phyloP scores from a whole-genome alignment of 2,113 vertebrate species.

The Brachyhypopomus gauderio region DNA sequence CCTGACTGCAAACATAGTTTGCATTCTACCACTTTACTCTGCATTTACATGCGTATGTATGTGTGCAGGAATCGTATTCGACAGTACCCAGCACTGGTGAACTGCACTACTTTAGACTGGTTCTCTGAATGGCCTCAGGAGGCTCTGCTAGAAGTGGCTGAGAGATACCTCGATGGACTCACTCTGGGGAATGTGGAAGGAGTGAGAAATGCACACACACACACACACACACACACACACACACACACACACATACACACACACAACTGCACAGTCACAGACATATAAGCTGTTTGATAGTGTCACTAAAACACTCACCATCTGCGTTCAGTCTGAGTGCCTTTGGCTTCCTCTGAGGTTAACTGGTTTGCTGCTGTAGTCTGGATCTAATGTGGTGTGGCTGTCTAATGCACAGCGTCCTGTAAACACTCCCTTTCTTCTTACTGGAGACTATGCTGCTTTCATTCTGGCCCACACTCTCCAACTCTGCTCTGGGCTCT shows the following conservation, averaged over 20 bases:
- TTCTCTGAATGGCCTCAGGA: slow-evolving; percentile 88
- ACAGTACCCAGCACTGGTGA: slow-evolving; percentile 87
- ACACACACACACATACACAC: slow-evolving; percentile 12
- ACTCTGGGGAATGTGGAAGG: slow-evolving; percentile 75
- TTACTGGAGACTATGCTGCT: not conserved
- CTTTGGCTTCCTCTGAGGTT: slow-evolving; percentile 2
- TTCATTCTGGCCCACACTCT: not conserved
- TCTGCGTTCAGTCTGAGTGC: not conserved
- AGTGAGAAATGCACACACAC: slow-evolving; percentile 65
- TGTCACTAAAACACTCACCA: not conserved
- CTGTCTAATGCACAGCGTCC: not conserved
- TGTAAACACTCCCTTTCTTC: not conserved
- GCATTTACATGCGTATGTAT: slow-evolving; percentile 11
- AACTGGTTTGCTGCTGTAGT: not conserved
- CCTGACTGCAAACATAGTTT: not conserved
- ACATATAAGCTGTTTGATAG: not conserved
- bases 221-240: slow-evolving; percentile 12
- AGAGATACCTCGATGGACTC: slow-evolving; percentile 79
- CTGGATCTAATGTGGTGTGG: not conserved
- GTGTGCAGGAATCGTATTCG: slow-evolving; percentile 80
- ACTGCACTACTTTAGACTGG: slow-evolving; percentile 91
- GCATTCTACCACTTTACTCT: not conserved
- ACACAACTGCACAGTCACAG: not conserved
- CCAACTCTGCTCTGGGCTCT: too few species aligned
- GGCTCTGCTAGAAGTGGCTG: slow-evolving; percentile 86